These are phyloP conservation scores for Phainopepla nitens DNA, from an alignment of 2,113 vertebrate species.

Conservation along the genomic window DNA sequence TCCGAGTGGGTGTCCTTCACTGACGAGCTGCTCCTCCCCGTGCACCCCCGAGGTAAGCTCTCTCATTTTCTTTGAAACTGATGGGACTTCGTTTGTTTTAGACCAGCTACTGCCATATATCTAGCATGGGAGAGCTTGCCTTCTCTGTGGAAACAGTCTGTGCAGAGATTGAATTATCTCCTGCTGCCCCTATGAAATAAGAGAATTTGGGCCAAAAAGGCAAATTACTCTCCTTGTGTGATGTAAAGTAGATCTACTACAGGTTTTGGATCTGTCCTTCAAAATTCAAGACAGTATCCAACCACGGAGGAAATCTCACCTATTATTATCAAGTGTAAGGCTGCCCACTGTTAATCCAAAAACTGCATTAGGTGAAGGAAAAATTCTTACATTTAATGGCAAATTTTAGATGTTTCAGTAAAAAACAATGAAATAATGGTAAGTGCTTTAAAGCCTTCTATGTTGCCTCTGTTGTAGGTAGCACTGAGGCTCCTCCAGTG, in stretches of 20 bases:
- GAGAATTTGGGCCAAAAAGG: background rate
- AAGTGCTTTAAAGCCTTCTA: background rate
- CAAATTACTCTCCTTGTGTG: background rate
- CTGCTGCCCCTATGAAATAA: background rate
- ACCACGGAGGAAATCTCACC: background rate
- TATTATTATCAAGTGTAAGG: background rate
- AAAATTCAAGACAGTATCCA: background rate
- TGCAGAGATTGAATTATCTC: background rate
- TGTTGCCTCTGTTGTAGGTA: conserved; percentile 40
- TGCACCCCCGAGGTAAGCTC: conserved; percentile 54
- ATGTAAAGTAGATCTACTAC: background rate
- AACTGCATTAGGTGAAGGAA: background rate
- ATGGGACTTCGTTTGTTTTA: background rate
- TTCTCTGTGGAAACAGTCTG: background rate
- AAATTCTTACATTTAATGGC: background rate
- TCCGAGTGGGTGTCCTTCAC: conserved; percentile 81
- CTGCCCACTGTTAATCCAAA: background rate
- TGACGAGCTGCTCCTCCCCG: conserved; percentile 66
- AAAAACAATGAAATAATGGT: background rate
- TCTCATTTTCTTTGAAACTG: background rate
- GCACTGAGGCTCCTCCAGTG: conserved; percentile 13
- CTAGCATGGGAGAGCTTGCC: background rate
- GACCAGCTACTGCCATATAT: background rate
- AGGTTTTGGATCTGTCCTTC: background rate
- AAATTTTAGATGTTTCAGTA: background rate